Percentiles rank a stretch among this genome's conserved stretches.
Evolutionary conservation across 2,888 invertebrate species (phyloP).

Genomic region (Thelaira solivaga): DNA sequence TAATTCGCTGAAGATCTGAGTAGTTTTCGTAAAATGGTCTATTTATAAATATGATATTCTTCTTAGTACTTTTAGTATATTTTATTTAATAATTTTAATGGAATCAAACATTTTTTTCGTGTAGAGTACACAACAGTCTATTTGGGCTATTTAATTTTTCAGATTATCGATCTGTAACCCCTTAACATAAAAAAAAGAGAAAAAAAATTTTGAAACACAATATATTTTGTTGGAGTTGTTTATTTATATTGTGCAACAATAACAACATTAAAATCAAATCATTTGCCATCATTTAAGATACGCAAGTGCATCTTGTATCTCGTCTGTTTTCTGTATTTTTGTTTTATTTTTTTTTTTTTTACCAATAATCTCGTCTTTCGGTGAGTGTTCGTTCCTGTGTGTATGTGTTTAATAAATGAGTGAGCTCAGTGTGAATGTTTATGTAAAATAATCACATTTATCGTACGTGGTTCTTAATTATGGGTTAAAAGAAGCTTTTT

Average conservation of each 20-base stretch:
- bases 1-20: too few relatives aligned
- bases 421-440: constrained; percentile 32
- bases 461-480: constrained; percentile 56
- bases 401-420: constrained; percentile 37
- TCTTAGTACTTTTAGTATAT: too few relatives aligned
- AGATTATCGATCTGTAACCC: too few relatives aligned
- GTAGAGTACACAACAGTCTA: too few relatives aligned
- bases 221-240: constrained; percentile 7
- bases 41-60: too few relatives aligned
- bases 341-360: neutral
- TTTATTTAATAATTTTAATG: too few relatives aligned
- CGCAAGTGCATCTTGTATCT: constrained; percentile 34
- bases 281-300: constrained; percentile 56
- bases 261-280: constrained; percentile 51
- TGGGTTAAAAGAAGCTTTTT: constrained; percentile 54
- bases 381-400: neutral
- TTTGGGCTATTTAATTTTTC: too few relatives aligned
- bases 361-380: constrained; percentile 7
- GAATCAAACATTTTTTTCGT: too few relatives aligned
- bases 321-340: too few relatives aligned
- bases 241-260: constrained; percentile 25
- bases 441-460: constrained; percentile 28
- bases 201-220: neutral
- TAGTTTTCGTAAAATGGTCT: too few relatives aligned
- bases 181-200: too few relatives aligned